A percentile compares a stretch with the other conserved stretches of the same genome.
Conservation (phyloP, 2,113 vertebrate species). For the Euleptes europaea region DNA sequence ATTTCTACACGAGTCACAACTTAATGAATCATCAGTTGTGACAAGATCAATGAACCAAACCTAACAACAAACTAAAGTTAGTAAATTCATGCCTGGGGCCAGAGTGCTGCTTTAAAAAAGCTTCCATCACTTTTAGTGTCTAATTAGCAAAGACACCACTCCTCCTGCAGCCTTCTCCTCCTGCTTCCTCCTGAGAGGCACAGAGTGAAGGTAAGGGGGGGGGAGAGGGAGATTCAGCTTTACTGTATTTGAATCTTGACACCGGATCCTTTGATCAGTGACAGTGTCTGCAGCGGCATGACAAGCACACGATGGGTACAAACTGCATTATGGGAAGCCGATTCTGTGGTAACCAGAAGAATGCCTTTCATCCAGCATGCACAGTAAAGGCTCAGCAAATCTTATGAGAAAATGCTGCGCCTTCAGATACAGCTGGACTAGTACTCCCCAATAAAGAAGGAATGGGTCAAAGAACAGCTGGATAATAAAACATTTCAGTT, state of each 20-base stretch:
- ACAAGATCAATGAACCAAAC: conserved; percentile 72
- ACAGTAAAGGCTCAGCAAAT: conserved; percentile 41
- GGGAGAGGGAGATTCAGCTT: conserved; percentile 22
- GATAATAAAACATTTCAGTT: background rate
- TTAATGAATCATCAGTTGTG: conserved; percentile 73
- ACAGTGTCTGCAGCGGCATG: conserved; percentile 27
- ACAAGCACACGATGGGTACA: conserved; percentile 24
- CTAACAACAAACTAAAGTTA: conserved; percentile 66
- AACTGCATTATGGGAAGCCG: background rate
- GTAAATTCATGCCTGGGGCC: conserved; percentile 68
- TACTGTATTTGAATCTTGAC: conserved; percentile 23
- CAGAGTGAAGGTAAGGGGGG: conserved; percentile 17
- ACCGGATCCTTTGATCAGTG: conserved; percentile 17
- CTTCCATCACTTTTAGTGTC: conserved; percentile 54
- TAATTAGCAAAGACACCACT: conserved; percentile 56
- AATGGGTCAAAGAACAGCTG: background rate
- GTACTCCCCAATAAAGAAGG: background rate
- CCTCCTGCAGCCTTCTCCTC: conserved; percentile 10
- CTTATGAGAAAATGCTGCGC: conserved; percentile 26
- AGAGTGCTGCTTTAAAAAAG: conserved; percentile 55
- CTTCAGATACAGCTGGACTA: conserved; percentile 1
- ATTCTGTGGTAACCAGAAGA: conserved; percentile 36
- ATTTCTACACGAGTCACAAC: conserved; percentile 71
- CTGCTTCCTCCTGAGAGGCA: background rate
- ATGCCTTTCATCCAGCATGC: conserved; percentile 33